Evolutionary conservation across 2,888 invertebrate genomes (phyloP).

Genomic region (Stegana nigrithorax): DNA sequence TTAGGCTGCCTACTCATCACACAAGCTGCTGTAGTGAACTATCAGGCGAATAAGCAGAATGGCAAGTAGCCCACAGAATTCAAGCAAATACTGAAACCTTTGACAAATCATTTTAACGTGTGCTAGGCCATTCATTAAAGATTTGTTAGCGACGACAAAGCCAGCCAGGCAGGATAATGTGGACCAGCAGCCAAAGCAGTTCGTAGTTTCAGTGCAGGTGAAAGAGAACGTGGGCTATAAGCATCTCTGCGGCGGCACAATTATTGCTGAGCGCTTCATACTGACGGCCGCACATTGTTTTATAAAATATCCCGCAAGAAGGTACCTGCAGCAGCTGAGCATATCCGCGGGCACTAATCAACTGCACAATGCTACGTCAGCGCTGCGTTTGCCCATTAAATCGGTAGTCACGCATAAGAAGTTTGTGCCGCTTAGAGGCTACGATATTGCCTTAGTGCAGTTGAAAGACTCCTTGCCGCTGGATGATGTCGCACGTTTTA

Average conservation of each 20-base stretch:
- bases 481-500: constrained; percentile 35
- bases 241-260: constrained; percentile 63
- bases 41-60: too few species aligned
- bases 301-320: constrained; percentile 7
- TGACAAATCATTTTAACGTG: too few species aligned
- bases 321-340: constrained; percentile 28
- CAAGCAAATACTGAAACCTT: too few species aligned
- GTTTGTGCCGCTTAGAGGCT: constrained; percentile 46
- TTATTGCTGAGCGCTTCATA: constrained; percentile 52
- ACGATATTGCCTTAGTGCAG: constrained; percentile 58
- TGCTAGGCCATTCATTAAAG: too few species aligned
- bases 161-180: too few species aligned
- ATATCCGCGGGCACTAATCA: constrained; percentile 44
- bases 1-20: too few species aligned
- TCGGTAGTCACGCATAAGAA: constrained; percentile 44
- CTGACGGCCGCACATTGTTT: constrained; percentile 65
- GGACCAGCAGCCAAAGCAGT: too few species aligned
- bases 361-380: constrained; percentile 28
- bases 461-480: constrained; percentile 46
- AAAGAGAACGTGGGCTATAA: constrained; percentile 29
- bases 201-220: constrained; percentile 45
- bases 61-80: too few species aligned
- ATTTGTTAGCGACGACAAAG: too few species aligned
- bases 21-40: too few species aligned
- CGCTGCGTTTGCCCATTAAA: constrained; percentile 41